Conservation (phyloP, 2,797 vertebrate genomes). For the Gallinago stenura region DNA sequence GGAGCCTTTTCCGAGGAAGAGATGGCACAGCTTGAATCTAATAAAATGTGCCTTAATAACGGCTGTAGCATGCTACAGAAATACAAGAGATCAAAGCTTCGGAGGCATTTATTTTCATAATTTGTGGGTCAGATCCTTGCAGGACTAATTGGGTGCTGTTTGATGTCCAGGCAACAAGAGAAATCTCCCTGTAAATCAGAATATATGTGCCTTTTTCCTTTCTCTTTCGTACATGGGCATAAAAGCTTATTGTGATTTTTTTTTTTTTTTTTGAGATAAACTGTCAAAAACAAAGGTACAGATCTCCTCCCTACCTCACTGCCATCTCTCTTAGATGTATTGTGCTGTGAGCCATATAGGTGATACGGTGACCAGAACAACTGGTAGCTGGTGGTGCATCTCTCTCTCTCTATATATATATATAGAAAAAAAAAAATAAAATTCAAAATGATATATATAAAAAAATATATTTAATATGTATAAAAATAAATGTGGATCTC, state of each 20-base stretch:
- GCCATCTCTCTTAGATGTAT: background rate
- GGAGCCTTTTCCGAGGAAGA: conserved; percentile 4
- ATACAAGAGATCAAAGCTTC: conserved; percentile 41
- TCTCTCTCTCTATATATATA: too few species aligned
- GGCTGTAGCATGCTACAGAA: background rate
- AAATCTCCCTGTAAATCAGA: conserved; percentile 29
- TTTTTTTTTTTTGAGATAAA: background rate
- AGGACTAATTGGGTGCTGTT: conserved; percentile 59
- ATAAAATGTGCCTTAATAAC: conserved; percentile 52
- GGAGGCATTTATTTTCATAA: conserved; percentile 60
- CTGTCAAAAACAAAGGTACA: background rate
- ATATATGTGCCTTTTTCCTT: conserved; percentile 1
- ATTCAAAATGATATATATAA: background rate
- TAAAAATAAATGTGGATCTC: fast-evolving
- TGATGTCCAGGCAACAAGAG: conserved; percentile 63
- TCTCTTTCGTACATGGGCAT: background rate
- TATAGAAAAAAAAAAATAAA: too few species aligned
- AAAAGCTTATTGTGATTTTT: background rate
- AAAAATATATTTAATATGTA: too few species aligned
- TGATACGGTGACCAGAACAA: background rate
- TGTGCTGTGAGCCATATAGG: background rate
- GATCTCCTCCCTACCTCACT: background rate
- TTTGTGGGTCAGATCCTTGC: conserved; percentile 64
- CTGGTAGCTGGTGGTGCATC: background rate
- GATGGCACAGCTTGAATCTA: conserved; percentile 44